A percentile compares a stretch with the other conserved stretches of the same genome.
Conservation (phyloP, 2,888 invertebrate genomes). For the Mesoligia furuncula region DNA sequence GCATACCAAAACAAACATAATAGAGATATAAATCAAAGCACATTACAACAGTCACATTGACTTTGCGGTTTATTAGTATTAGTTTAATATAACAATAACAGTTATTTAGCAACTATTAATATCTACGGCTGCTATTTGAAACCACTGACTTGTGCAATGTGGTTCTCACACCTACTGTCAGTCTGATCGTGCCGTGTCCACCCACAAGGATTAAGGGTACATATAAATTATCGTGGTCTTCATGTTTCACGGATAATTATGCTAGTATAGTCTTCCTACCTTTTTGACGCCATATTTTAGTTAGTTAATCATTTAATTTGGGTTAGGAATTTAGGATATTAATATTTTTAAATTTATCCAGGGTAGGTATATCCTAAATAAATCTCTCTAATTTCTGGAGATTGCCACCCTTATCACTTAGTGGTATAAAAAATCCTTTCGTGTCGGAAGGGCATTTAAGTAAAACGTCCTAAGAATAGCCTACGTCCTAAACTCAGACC, state of each 20-base stretch:
- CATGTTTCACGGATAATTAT: background rate
- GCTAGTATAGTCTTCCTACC: background rate
- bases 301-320: too few relatives aligned
- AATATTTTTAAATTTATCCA: too few relatives aligned
- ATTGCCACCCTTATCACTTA: too few relatives aligned
- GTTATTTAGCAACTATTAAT: constrained; percentile 14
- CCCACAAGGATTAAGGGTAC: constrained; percentile 14
- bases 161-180: constrained; percentile 32
- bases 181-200: constrained; percentile 3
- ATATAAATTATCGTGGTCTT: constrained; percentile 16
- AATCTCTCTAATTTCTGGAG: too few relatives aligned
- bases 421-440: too few relatives aligned
- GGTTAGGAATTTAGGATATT: too few relatives aligned
- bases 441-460: too few relatives aligned
- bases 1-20: constrained; percentile 27
- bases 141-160: constrained; percentile 14
- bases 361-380: too few relatives aligned
- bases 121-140: background rate
- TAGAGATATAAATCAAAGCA: constrained; percentile 37
- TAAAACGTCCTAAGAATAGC: too few relatives aligned
- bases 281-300: too few relatives aligned
- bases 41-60: constrained; percentile 10
- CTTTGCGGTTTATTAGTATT: constrained; percentile 12
- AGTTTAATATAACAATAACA: constrained; percentile 1
- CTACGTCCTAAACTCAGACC: too few relatives aligned